A percentile compares a stretch with the other conserved stretches of the same genome.
Conservation (phyloP, 2,113 vertebrate species). For the Platichthys stellatus region DNA sequence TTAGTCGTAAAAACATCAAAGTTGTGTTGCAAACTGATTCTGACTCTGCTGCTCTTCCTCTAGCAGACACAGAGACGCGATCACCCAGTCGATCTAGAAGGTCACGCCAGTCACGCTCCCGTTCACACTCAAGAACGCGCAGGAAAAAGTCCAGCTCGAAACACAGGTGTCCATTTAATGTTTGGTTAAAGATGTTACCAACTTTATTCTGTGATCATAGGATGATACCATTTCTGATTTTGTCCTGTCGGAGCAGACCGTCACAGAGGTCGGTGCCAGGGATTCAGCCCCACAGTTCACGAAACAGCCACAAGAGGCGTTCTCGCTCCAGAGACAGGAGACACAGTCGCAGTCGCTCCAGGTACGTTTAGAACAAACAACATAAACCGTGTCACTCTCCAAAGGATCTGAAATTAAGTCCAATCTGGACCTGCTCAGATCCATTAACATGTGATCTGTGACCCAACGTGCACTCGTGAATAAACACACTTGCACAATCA, state of each 20-base stretch:
- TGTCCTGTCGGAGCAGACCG: slow-evolving; percentile 79
- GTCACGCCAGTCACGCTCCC: slow-evolving; percentile 85
- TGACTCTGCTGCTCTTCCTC: slow-evolving; percentile 37
- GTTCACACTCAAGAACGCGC: slow-evolving; percentile 86
- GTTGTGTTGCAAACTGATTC: neutral
- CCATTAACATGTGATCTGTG: too few relatives aligned
- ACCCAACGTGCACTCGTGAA: too few relatives aligned
- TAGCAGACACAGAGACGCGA: slow-evolving; percentile 78
- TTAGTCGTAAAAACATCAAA: fast-evolving
- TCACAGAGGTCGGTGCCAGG: slow-evolving; percentile 83
- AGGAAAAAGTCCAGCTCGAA: slow-evolving; percentile 91
- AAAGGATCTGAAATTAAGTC: too few relatives aligned
- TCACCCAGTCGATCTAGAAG: slow-evolving; percentile 81
- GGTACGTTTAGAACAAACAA: slow-evolving; percentile 60
- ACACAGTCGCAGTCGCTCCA: slow-evolving; percentile 88
- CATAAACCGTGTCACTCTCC: neutral
- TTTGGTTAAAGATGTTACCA: neutral
- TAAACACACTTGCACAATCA: too few relatives aligned
- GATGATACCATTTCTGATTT: neutral
- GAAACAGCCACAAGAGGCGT: slow-evolving; percentile 85
- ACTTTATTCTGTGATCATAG: too few relatives aligned
- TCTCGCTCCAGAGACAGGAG: slow-evolving; percentile 89
- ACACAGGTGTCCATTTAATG: slow-evolving; percentile 81
- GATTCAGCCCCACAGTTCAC: slow-evolving; percentile 84
- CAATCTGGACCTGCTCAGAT: too few relatives aligned